Percentiles rank a stretch among this genome's conserved stretches.
These are phyloP conservation scores for Cylindroiulus punctatus DNA, from an alignment of 2,888 invertebrate species.

Conservation along the genomic window DNA sequence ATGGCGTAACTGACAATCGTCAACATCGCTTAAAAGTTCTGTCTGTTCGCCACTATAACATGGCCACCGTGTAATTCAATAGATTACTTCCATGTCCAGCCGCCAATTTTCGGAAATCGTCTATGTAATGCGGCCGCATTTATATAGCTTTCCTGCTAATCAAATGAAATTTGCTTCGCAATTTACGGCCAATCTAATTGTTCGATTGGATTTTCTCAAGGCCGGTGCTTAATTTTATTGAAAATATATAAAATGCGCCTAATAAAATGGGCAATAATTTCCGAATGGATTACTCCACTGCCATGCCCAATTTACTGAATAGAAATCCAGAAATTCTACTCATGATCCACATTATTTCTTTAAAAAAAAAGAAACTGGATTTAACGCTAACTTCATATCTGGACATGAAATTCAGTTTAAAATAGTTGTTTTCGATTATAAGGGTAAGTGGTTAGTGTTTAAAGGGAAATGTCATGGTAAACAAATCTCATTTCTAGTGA, in stretches of 20 bases:
- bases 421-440: too few relatives aligned
- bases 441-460: too few relatives aligned
- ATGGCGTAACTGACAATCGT: constrained; percentile 47
- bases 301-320: not conserved
- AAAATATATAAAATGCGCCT: constrained; percentile 27
- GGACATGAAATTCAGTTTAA: too few relatives aligned
- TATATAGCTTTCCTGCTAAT: constrained; percentile 28
- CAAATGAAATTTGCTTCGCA: constrained; percentile 41
- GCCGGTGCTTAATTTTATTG: constrained; percentile 29
- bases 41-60: constrained; percentile 21
- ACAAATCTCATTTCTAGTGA: too few relatives aligned
- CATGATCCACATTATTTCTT: not conserved
- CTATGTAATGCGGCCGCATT: constrained; percentile 7
- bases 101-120: constrained; percentile 40
- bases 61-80: constrained; percentile 16
- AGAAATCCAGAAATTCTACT: not conserved
- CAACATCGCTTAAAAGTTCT: constrained; percentile 42
- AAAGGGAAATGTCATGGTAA: too few relatives aligned
- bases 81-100: constrained; percentile 37
- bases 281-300: not conserved
- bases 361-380: too few relatives aligned
- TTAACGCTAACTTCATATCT: too few relatives aligned
- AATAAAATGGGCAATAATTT: constrained; percentile 25
- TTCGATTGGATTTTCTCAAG: constrained; percentile 33
- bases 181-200: constrained; percentile 45